Evolutionary conservation across 1,140 invertebrate genomes (phyloP).

Genomic region (Drosophila ficusphila): DNA sequence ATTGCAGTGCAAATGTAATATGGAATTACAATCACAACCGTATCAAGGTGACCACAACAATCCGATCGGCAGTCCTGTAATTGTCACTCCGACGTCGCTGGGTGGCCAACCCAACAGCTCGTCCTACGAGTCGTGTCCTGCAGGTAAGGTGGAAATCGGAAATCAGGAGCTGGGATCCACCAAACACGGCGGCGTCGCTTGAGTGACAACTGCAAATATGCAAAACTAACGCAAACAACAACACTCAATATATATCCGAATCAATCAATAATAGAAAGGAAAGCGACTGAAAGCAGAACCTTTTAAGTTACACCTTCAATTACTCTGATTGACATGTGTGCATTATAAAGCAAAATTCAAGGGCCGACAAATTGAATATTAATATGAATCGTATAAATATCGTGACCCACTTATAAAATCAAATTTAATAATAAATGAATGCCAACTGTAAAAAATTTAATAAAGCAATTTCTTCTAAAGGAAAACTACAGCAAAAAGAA

Average conservation of each 20-base stretch:
- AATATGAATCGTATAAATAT: neutral
- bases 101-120: no score
- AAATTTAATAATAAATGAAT: neutral
- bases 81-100: slow-evolving; percentile 35
- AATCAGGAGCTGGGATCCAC: slow-evolving; percentile 8
- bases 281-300: slow-evolving; percentile 10
- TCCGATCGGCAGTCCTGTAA: slow-evolving; percentile 4
- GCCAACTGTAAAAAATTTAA: no score
- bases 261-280: slow-evolving; percentile 59
- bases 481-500: no score
- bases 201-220: slow-evolving; percentile 66
- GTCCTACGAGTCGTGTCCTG: neutral
- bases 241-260: slow-evolving; percentile 31
- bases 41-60: slow-evolving; percentile 52
- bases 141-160: slow-evolving; percentile 44
- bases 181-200: slow-evolving; percentile 30
- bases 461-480: neutral
- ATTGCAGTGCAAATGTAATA: slow-evolving; percentile 69
- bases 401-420: neutral
- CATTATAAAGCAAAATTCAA: slow-evolving; percentile 35
- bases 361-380: slow-evolving; percentile 21
- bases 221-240: slow-evolving; percentile 43
- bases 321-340: slow-evolving; percentile 36
- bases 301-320: slow-evolving; percentile 32
- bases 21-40: slow-evolving; percentile 50